phyloP scores from a whole-genome alignment of 1,140 invertebrate genomes.

The Trichogramma pretiosum region DNA sequence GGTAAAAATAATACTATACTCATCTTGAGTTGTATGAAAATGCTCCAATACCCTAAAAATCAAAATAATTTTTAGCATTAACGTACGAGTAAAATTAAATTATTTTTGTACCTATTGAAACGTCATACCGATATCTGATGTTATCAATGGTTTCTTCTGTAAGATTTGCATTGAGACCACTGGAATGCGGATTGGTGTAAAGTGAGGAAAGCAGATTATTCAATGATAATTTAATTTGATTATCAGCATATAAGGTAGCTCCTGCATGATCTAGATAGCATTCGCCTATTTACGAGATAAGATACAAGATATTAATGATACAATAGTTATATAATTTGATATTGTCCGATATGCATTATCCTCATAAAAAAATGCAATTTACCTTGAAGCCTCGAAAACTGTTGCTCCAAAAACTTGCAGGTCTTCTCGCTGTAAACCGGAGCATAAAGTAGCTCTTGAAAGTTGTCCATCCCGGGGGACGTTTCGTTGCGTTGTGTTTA shows the following conservation, averaged over 20 bases:
- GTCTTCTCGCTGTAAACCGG: conserved; percentile 27
- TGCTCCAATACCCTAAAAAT: conserved; percentile 70
- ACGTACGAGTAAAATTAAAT: neutral
- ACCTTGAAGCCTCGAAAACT: conserved; percentile 30
- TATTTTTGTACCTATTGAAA: neutral
- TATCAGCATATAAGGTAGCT: conserved; percentile 70
- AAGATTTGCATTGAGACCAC: conserved; percentile 57
- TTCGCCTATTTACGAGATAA: conserved; percentile 57
- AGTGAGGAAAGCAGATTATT: conserved; percentile 60
- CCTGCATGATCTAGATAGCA: conserved; percentile 89
- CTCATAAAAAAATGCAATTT: conserved; percentile 6
- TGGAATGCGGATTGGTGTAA: conserved; percentile 83
- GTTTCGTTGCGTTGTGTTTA: too few relatives aligned
- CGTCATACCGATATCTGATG: conserved; percentile 60
- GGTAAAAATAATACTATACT: conserved; percentile 86
- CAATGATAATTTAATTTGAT: conserved; percentile 60
- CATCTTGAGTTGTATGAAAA: conserved; percentile 71
- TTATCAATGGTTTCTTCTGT: conserved; percentile 74
- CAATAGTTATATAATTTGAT: too few relatives aligned
- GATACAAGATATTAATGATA: too few relatives aligned
- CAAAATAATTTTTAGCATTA: conserved; percentile 9
- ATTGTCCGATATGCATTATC: conserved; percentile 5
- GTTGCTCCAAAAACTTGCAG: conserved; percentile 18
- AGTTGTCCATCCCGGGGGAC: conserved; percentile 23
- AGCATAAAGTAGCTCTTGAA: conserved; percentile 20